These are phyloP conservation scores for Salarias fasciatus DNA, from an alignment of 2,797 vertebrate genomes.

Conservation along the genomic window DNA sequence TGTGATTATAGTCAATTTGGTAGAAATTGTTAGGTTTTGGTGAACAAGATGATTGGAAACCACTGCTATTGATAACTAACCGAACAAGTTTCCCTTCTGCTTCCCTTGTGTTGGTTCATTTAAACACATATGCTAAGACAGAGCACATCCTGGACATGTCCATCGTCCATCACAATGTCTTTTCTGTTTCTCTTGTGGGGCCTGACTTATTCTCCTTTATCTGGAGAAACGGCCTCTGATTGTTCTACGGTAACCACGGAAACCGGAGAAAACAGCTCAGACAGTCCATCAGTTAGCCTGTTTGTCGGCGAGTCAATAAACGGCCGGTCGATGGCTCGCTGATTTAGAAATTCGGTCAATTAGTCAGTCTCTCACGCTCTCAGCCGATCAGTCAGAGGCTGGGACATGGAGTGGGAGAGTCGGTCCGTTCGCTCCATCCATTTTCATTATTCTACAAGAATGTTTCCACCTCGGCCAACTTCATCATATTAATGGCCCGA, in stretches of 20 bases:
- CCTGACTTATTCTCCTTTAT: too few species aligned
- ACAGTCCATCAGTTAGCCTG: conserved; percentile 3
- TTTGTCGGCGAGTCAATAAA: conserved; percentile 24
- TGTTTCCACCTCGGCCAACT: conserved; percentile 25
- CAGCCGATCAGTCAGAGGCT: conserved; percentile 9
- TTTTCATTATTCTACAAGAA: conserved; percentile 32
- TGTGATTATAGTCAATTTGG: too few species aligned
- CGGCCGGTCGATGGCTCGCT: conserved; percentile 29
- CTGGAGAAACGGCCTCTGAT: too few species aligned
- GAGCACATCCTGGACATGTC: too few species aligned
- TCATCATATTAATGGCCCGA: conserved; percentile 49
- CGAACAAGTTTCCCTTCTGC: too few species aligned
- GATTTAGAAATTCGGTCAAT: conserved; percentile 25
- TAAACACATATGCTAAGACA: too few species aligned
- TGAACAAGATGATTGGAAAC: too few species aligned
- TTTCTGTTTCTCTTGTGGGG: too few species aligned
- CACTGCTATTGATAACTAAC: too few species aligned
- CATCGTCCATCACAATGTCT: too few species aligned
- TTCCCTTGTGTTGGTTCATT: too few species aligned
- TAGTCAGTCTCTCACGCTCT: conserved; percentile 11
- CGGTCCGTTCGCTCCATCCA: conserved; percentile 26
- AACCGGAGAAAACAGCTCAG: background rate
- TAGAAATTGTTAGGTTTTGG: too few species aligned
- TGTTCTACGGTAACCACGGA: background rate
- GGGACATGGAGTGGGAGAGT: conserved; percentile 6